Evolutionary conservation across 2,797 vertebrate species (phyloP), one percentile per base, ranked within the genome.

Genomic region (Pipistrellus pygmaeus): DNA sequence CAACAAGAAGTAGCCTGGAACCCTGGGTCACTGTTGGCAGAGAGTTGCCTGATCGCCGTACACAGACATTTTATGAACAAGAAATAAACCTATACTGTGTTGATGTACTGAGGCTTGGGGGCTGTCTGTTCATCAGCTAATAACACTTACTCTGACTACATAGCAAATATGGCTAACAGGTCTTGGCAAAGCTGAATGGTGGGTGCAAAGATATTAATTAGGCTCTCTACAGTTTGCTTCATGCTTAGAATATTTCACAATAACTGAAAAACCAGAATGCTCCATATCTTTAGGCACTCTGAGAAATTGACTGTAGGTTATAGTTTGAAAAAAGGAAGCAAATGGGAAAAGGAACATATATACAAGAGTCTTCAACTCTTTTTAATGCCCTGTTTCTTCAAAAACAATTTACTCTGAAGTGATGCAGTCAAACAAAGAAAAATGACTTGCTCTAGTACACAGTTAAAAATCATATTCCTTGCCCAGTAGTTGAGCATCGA

Each of bases 341-440:
- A 64, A 91, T 7, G 53, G 11, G 18, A 85, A 80, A 23, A n/a
- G 32, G 17, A 75, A 68, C n/a, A 17, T 14, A 32, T 25, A 89
- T 8, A 38, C 1, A 55, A 41, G 32, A 6, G 44, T 15, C 0
- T 85, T 76, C 8, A 15, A 44, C 57, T 55, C n/a, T 75, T 83
- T 48, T 41, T 83, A 80, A 55, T 71, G 30, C 23, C 78, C 25
- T 41, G 30, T 60, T 76, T 90, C 68, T 82, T 93, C 64, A 48
- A 72, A 95, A 87, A 27, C 38, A 91, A 84, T 41, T 87, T 72
- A 10, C 53, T 86, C 75, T 85, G 76, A 73, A 46, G 53, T 55
- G 27, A 92, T 13, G 8, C 38, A 78, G 51, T 38, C 41, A 87
- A 89, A 87, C 51, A 90, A 85, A 93, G 72, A 91, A 95, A 80